Evolutionary conservation across 2,113 vertebrate species (phyloP), one percentile per base, ranked within the genome.

Genomic region (Tupaia tana): DNA sequence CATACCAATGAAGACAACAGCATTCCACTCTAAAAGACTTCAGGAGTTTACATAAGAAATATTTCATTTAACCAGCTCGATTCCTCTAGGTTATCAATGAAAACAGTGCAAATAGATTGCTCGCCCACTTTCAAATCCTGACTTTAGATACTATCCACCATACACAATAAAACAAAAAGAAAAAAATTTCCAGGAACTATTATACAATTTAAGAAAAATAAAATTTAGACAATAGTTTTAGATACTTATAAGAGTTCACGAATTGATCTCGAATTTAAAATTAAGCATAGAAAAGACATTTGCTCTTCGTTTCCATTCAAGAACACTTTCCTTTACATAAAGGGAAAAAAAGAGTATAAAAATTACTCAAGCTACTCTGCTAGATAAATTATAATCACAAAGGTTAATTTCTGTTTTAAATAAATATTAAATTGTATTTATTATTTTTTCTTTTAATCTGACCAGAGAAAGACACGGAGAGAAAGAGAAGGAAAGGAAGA

Each of bases 251-350:
- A 25, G 27, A 90, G n/a, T 70, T 80, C 59, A 64, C 52, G 43
- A 74, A 52, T 22, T 31, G 67, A n/a, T 67, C 75, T 91, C 19
- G 77, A 93, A 34, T 27, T 94, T 89, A 56, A 95, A 92, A 64
- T 31, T 27, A 88, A 93, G 69, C 67, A 66, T 19, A 71, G 25
- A 71, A 73, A 29, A 61, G 25, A 31, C 31, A 66, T 43, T 15
- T 54, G 27, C 34, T 69, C n/a, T 73, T 73, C 18, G 27, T 67
- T 78, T 84, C 61, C 27, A 9, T 15, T 89, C 56, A 82, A 89
- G 34, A 79, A 69, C 43, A 11, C 0, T 83, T 59, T 59, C 69
- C 34, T 70, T 69, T 80, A 63, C 67, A 89, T 94, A 79, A 70
- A 95, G 82, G 58, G 22, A 81, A 73, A 81, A 73, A 95, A 91